Evolutionary conservation across 1,140 invertebrate species (phyloP).

Genomic region (Brachionus koreanus): DNA sequence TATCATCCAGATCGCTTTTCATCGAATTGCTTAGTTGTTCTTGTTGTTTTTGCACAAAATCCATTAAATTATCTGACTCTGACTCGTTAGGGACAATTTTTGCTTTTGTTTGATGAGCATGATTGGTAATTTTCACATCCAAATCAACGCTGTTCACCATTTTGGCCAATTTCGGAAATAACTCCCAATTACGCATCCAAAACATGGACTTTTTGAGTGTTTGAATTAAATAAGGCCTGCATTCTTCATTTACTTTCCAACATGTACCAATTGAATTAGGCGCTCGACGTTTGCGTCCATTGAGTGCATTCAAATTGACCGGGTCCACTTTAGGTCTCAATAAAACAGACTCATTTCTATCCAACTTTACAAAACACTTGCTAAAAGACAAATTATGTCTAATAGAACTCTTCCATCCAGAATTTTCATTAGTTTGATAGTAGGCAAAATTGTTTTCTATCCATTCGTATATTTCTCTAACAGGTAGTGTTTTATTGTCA

Average conservation of each 20-base stretch:
- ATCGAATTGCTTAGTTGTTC: slow-evolving; percentile 6
- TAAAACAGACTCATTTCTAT: slow-evolving; percentile 46
- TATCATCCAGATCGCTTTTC: neutral
- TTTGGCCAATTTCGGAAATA: neutral
- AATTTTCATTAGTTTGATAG: slow-evolving; percentile 56
- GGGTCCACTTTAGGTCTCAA: neutral
- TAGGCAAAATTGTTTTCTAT: slow-evolving; percentile 58
- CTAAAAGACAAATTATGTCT: slow-evolving; percentile 63
- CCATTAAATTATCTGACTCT: neutral
- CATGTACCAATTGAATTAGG: neutral
- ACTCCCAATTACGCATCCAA: neutral
- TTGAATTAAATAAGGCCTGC: neutral
- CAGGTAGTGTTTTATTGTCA: slow-evolving; percentile 77
- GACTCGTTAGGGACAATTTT: neutral
- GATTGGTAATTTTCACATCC: neutral
- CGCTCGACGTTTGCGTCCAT: neutral
- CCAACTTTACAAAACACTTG: slow-evolving; percentile 63
- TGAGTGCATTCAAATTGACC: neutral
- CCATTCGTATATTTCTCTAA: slow-evolving; percentile 66
- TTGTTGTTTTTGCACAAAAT: slow-evolving; percentile 29
- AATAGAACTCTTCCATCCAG: slow-evolving; percentile 64
- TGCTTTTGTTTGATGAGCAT: neutral
- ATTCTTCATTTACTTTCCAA: slow-evolving; percentile 37
- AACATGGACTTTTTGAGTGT: slow-evolving; percentile 33
- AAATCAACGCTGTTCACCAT: neutral